Percentiles rank a stretch among this genome's conserved stretches.
Conservation (phyloP, 2,797 vertebrate genomes). For the Falco columbarius region DNA sequence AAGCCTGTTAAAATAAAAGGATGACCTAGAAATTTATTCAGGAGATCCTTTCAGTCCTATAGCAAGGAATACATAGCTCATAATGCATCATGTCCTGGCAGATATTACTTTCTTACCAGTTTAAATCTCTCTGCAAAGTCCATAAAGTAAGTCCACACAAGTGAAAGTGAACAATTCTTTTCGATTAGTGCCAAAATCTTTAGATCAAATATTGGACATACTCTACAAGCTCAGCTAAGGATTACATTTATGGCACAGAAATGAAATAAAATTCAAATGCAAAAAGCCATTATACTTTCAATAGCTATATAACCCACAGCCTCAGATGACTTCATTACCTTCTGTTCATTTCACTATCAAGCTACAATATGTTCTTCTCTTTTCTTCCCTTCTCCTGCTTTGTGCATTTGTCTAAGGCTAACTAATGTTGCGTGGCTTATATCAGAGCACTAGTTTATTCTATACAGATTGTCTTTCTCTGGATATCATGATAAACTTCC, state of each 20-base stretch:
- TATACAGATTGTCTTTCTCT: not conserved
- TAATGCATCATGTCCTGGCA: not conserved
- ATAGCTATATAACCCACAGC: not conserved
- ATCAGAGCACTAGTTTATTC: not conserved
- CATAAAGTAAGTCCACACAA: not conserved
- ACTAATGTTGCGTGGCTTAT: not conserved
- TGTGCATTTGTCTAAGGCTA: not conserved
- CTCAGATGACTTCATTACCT: not conserved
- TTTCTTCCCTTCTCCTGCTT: not conserved
- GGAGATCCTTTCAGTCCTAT: not conserved
- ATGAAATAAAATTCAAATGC: not conserved
- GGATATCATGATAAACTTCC: not conserved
- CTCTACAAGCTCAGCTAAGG: not conserved
- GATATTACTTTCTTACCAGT: constrained; percentile 4
- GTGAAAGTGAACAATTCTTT: not conserved
- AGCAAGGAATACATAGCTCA: not conserved
- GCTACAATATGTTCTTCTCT: not conserved
- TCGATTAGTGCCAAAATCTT: not conserved
- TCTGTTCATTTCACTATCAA: not conserved
- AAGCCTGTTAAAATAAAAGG: not conserved
- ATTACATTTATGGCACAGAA: not conserved
- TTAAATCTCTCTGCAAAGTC: constrained; percentile 7
- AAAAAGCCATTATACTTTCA: not conserved
- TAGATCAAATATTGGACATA: not conserved
- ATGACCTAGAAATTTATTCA: not conserved